Conservation (phyloP, 1,140 invertebrate species). For the Caenorhabditis tropicalis region DNA sequence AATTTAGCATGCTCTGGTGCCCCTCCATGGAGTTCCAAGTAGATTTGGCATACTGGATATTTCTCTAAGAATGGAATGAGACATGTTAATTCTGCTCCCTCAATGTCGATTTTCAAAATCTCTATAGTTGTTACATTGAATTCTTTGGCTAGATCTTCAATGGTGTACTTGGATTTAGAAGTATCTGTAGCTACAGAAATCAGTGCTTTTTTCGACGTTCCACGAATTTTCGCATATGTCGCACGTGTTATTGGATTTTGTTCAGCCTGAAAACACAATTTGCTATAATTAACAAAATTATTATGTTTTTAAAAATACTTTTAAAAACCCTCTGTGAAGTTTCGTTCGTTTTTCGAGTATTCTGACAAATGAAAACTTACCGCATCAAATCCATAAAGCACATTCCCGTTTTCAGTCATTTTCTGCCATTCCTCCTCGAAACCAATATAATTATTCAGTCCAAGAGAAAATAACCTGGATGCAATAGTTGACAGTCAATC, state of each 20-base stretch:
- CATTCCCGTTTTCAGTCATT: constrained; percentile 1
- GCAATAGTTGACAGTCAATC: not conserved
- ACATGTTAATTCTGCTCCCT: constrained; percentile 32
- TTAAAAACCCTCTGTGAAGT: no score
- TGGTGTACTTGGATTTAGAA: not conserved
- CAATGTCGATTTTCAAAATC: constrained; percentile 46
- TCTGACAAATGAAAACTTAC: not conserved
- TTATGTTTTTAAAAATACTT: no score
- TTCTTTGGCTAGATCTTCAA: not conserved
- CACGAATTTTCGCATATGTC: constrained; percentile 20
- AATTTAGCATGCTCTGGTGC: constrained; percentile 5
- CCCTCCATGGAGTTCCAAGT: constrained; percentile 25
- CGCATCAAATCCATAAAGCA: constrained; percentile 45
- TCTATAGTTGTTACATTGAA: not conserved
- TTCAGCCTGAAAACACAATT: constrained; percentile 26
- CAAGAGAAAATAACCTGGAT: constrained; percentile 35
- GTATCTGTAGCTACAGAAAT: not conserved
- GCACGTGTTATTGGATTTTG: not conserved
- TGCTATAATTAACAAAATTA: no score
- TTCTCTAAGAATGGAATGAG: not conserved
- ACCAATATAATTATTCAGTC: constrained; percentile 10
- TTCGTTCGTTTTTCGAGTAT: not conserved
- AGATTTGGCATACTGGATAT: constrained; percentile 28
- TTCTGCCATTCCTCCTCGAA: constrained; percentile 36
- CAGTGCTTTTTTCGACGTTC: not conserved